A percentile compares a stretch with the other conserved stretches of the same genome.
phyloP scores from a whole-genome alignment of 2,797 vertebrate species.

The Bovichtus diacanthus region DNA sequence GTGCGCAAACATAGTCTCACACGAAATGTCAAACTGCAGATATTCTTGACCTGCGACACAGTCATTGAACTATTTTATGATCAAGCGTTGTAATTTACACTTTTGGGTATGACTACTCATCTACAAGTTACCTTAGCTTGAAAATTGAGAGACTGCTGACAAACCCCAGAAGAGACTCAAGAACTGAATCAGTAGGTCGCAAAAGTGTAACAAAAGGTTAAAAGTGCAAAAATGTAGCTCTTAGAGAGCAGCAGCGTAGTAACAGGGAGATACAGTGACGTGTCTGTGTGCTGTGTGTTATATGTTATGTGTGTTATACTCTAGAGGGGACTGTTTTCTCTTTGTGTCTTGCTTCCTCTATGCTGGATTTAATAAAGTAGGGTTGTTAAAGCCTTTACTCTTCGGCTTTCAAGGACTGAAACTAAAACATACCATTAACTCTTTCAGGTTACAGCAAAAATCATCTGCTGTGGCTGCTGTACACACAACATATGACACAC shows the following conservation, averaged over 20 bases:
- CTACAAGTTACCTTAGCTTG: background rate
- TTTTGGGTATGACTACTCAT: background rate
- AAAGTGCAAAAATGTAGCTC: background rate
- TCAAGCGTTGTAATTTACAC: background rate
- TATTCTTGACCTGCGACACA: background rate
- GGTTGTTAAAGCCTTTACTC: background rate
- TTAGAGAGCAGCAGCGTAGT: background rate
- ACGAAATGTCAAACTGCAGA: background rate
- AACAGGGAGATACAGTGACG: background rate
- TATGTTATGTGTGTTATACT: background rate
- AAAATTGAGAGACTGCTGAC: background rate
- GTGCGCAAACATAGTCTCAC: background rate
- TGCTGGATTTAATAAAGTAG: background rate
- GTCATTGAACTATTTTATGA: background rate
- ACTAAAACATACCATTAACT: conserved; percentile 1
- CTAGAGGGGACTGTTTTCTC: background rate
- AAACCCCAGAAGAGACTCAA: background rate
- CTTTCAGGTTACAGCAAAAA: background rate
- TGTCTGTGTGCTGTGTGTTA: background rate
- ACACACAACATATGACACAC: background rate
- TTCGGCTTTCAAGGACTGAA: background rate
- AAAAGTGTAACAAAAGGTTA: background rate
- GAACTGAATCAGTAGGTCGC: background rate
- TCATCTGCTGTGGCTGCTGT: background rate
- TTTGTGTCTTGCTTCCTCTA: background rate